Percentiles rank a stretch among this genome's conserved stretches.
Conservation (phyloP, 2,888 invertebrate species). For the Sphaerophoria rueppellii region DNA sequence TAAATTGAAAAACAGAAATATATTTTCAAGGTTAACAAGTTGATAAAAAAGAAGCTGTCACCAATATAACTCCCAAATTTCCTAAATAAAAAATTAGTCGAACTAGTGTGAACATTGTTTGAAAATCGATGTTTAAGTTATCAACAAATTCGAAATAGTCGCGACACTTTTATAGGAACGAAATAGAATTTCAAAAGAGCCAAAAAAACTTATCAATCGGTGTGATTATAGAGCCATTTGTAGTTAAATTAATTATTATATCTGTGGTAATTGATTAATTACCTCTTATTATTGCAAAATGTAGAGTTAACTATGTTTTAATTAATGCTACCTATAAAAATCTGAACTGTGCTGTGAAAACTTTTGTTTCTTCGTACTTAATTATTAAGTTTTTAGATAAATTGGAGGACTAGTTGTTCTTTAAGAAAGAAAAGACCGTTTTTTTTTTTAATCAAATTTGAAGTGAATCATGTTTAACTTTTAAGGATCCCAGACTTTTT, state of each 20-base stretch:
- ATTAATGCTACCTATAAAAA: not conserved
- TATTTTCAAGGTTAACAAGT: not conserved
- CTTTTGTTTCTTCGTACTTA: not conserved
- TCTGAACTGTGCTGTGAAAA: not conserved
- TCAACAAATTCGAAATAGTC: no score
- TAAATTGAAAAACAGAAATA: not conserved
- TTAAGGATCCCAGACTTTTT: no score
- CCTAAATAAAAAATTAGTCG: not conserved
- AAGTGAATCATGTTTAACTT: no score
- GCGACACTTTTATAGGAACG: no score
- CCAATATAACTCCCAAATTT: constrained; percentile 1
- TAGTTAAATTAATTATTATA: not conserved
- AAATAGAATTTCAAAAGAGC: no score
- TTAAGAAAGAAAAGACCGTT: no score
- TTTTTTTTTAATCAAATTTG: no score
- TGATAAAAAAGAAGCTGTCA: not conserved
- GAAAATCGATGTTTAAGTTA: not conserved
- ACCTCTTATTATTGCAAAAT: not conserved
- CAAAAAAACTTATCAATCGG: constrained; percentile 3
- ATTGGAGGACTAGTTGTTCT: no score
- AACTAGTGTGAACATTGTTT: not conserved
- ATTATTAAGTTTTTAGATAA: no score
- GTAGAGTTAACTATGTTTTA: not conserved
- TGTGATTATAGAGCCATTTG: not conserved
- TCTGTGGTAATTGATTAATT: no score